Evolutionary conservation across 2,888 invertebrate genomes (phyloP), one percentile per base, ranked within the genome.

Genomic region (Harmothoe impar): DNA sequence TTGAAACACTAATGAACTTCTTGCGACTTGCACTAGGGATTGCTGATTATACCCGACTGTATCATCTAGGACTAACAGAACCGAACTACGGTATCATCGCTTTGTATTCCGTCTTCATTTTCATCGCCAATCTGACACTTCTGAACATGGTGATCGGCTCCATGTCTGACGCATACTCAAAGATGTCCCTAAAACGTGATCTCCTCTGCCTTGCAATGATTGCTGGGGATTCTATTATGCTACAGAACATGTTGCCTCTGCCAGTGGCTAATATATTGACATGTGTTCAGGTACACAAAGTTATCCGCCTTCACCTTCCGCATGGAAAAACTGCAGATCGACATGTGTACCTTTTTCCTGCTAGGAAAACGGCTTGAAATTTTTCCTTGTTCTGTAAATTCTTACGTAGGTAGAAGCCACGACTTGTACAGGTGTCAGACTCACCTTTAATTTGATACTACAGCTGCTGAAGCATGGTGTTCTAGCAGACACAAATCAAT

Each of bases 301-400:
- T 77, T 10, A 31, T 77, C 12, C 77, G 77, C 1, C 5, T 77
- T 31, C 77, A 77, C 77, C 23, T 77, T 25, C 31, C 77, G 5
- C 1, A 77, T 77, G 77, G 77, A 1, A 77, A 23, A 77, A 77
- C 23, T 77, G 77, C 77, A 77, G 77, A 77, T 23, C 5, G 77
- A 29, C 77, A 77, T 31, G 77, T 77, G 10, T 77, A 77, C 23
- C 77, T 77, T 7, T 77, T 77, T 77, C 77, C 77, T 68, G 68
- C 68, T 17, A 15, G 17, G 54, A 17, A 10, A 10, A 52, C 12
- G 54, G 54, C 54, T 52, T 15, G 54, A n/a, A n/a, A n/a, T n/a
- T n/a, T n/a, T n/a, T n/a, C n/a, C n/a, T n/a, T n/a, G n/a, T n/a
- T n/a, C n/a, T n/a, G n/a, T n/a, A n/a, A n/a, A n/a, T n/a, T n/a